Evolutionary conservation across 2,797 vertebrate genomes (phyloP).

Genomic region (Syndactyla subalaris): DNA sequence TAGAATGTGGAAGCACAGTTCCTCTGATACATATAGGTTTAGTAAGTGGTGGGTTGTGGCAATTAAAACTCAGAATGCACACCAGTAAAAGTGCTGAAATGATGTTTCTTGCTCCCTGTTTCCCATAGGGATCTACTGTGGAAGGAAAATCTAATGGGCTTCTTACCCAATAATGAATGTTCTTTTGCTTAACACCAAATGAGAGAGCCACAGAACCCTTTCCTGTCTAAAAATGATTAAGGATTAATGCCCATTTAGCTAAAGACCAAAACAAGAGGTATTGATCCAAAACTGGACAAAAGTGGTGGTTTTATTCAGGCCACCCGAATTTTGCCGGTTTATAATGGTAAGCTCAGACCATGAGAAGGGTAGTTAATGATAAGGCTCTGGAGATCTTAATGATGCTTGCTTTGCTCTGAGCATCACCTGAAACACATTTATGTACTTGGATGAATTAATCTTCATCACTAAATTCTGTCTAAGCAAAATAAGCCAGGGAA

Average conservation of each 20-base stretch:
- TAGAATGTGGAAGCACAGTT: neutral
- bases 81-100: constrained; percentile 47
- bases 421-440: constrained; percentile 32
- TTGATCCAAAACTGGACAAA: constrained; percentile 38
- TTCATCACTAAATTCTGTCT: constrained; percentile 15
- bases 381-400: constrained; percentile 34
- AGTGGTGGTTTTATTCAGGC: constrained; percentile 9
- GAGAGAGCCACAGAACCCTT: neutral
- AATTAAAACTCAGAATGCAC: constrained; percentile 51
- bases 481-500: constrained; percentile 31
- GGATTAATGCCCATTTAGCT: constrained; percentile 17
- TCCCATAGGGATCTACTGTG: constrained; percentile 21
- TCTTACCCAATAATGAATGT: constrained; percentile 34
- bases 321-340: neutral
- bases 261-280: constrained; percentile 31
- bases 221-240: constrained; percentile 56
- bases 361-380: constrained; percentile 29
- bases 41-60: constrained; percentile 19
- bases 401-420: constrained; percentile 34
- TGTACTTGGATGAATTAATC: constrained; percentile 40
- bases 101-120: neutral
- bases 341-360: neutral
- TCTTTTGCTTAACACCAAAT: constrained; percentile 12
- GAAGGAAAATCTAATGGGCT: constrained; percentile 8
- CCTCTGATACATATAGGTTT: constrained; percentile 42